These are phyloP conservation scores for Pogonomyrmex barbatus DNA, from an alignment of 1,140 invertebrate species.

Conservation along the genomic window DNA sequence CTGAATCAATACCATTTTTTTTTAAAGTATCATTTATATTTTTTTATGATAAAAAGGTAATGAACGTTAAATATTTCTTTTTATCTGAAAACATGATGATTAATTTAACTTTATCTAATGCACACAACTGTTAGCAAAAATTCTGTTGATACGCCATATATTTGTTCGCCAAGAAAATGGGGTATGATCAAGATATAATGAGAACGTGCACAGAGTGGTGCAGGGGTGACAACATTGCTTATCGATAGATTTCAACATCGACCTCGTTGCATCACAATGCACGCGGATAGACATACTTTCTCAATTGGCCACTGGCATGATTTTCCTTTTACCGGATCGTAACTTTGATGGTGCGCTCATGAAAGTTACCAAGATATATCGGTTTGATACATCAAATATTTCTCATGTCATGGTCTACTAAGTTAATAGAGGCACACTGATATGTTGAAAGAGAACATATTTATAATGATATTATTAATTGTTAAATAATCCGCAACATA, in stretches of 20 bases:
- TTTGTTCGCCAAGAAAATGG: background rate
- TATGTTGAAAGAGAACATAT: background rate
- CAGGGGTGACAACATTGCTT: background rate
- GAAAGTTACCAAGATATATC: conserved; percentile 46
- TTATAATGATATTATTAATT: background rate
- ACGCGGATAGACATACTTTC: conserved; percentile 47
- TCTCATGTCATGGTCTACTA: background rate
- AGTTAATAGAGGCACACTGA: background rate
- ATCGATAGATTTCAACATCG: conserved; percentile 42
- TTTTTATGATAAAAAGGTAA: background rate
- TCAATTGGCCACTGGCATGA: conserved; percentile 39
- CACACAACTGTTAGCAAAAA: background rate
- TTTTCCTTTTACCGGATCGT: conserved; percentile 41
- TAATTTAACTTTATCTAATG: background rate
- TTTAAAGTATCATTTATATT: background rate
- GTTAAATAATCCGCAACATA: background rate
- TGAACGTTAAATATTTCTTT: background rate
- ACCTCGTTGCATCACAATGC: conserved; percentile 37
- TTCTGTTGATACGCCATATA: background rate
- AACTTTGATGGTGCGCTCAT: conserved; percentile 43
- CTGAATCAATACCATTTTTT: background rate
- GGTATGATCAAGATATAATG: conserved; percentile 13
- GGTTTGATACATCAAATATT: conserved; percentile 28
- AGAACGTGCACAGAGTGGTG: background rate
- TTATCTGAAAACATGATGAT: background rate